Evolutionary conservation across 2,113 vertebrate species (phyloP).

Genomic region (Mus spicilegus): DNA sequence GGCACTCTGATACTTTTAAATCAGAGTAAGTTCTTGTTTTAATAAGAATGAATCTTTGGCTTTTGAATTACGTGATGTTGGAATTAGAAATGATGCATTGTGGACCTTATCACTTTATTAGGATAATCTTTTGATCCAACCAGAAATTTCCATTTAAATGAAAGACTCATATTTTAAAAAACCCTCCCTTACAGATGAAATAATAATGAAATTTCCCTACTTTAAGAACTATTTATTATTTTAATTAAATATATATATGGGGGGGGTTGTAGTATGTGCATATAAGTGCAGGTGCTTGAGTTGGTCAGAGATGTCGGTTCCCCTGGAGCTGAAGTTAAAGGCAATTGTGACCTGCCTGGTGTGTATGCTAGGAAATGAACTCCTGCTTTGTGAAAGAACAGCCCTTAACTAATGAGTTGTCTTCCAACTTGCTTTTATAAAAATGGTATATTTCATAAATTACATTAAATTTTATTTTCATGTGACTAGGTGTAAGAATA

Average conservation of each 20-base stretch:
- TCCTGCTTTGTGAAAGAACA: neutral
- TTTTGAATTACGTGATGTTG: conserved; percentile 1
- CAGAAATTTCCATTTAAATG: neutral
- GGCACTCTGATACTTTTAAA: conserved; percentile 38
- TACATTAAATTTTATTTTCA: neutral
- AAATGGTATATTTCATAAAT: neutral
- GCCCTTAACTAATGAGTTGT: neutral
- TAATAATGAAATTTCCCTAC: neutral
- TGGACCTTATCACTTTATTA: neutral
- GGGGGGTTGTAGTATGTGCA: neutral
- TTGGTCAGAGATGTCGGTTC: neutral
- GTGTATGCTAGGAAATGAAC: neutral
- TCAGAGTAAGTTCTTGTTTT: conserved; percentile 68
- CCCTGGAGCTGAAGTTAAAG: neutral
- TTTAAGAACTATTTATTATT: neutral
- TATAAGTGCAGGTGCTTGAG: too few relatives aligned
- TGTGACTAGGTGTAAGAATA: neutral
- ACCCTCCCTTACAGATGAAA: neutral
- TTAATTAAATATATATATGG: neutral
- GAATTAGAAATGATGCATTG: conserved; percentile 6
- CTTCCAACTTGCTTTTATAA: neutral
- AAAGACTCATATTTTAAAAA: neutral
- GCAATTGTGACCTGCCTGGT: neutral
- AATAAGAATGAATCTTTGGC: conserved; percentile 51
- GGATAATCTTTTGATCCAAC: conserved; percentile 6